These are phyloP conservation scores for Corythucha ciliata DNA, from an alignment of 2,888 invertebrate species.

Conservation along the genomic window DNA sequence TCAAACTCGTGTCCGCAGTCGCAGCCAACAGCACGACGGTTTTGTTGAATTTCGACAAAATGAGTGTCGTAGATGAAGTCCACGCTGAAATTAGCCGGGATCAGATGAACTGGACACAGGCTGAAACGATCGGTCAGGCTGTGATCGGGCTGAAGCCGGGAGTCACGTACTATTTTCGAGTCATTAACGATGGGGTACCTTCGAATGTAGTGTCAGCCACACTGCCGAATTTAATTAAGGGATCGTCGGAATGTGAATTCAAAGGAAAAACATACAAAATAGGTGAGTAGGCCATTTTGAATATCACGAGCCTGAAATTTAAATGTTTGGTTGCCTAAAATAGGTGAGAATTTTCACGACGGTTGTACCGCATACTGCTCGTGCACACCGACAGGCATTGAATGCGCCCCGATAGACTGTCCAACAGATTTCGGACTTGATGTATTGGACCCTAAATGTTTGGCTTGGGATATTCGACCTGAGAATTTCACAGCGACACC, in stretches of 20 bases:
- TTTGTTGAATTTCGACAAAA: slow-evolving; percentile 42
- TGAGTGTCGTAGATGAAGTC: slow-evolving; percentile 39
- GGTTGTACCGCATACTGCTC: slow-evolving; percentile 70
- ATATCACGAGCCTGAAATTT: background rate
- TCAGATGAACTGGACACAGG: slow-evolving; percentile 41
- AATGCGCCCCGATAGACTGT: slow-evolving; percentile 72
- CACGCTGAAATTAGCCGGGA: slow-evolving; percentile 44
- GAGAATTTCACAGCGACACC: slow-evolving; percentile 57
- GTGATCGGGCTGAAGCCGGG: slow-evolving; percentile 41
- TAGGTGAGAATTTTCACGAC: slow-evolving; percentile 68
- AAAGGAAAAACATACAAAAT: slow-evolving; percentile 39
- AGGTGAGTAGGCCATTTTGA: slow-evolving; percentile 30
- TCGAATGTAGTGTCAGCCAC: slow-evolving; percentile 35
- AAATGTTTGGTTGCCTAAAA: slow-evolving; percentile 4
- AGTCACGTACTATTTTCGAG: slow-evolving; percentile 42
- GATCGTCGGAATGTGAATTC: slow-evolving; percentile 37
- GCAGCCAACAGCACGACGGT: slow-evolving; percentile 42
- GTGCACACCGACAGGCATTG: slow-evolving; percentile 59
- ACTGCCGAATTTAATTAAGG: slow-evolving; percentile 29
- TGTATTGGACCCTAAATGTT: slow-evolving; percentile 69
- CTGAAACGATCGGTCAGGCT: slow-evolving; percentile 29
- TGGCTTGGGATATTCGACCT: slow-evolving; percentile 77
- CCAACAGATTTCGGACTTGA: slow-evolving; percentile 78
- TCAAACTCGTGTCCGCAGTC: slow-evolving; percentile 37
- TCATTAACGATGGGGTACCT: slow-evolving; percentile 37